Conservation (phyloP, 2,113 vertebrate species). For the Hippocampus mohnikei region DNA sequence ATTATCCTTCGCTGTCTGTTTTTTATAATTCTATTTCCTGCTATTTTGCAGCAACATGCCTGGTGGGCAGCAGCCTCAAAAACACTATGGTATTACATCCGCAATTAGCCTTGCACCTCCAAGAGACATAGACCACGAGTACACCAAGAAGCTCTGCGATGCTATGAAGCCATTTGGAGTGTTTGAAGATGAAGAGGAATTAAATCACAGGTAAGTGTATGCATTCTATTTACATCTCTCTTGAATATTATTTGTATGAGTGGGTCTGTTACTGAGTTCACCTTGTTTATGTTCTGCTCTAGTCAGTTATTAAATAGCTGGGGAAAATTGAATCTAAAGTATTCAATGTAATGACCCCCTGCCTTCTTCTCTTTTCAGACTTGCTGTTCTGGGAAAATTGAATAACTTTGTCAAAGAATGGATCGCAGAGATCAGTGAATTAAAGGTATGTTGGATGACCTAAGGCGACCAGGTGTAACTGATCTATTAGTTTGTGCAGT, state of each 20-base stretch:
- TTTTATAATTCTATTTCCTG: constrained; percentile 2
- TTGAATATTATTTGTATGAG: background rate
- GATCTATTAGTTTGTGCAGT: background rate
- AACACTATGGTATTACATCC: constrained; percentile 90
- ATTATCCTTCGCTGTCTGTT: background rate
- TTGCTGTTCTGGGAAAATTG: constrained; percentile 88
- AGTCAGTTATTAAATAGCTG: background rate
- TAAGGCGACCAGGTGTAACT: background rate
- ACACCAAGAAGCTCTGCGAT: constrained; percentile 88
- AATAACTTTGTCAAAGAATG: constrained; percentile 93
- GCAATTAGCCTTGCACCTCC: constrained; percentile 90
- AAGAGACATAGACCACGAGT: constrained; percentile 81
- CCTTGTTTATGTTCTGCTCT: background rate
- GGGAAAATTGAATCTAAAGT: background rate
- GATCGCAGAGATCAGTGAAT: constrained; percentile 90
- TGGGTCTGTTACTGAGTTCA: background rate
- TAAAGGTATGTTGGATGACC: constrained; percentile 78
- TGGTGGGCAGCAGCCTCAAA: constrained; percentile 81
- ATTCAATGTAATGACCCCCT: background rate
- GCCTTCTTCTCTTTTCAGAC: constrained; percentile 68
- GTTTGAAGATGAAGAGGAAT: constrained; percentile 91
- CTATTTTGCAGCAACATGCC: constrained; percentile 64
- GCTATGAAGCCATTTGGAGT: constrained; percentile 93
- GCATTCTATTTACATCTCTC: background rate
- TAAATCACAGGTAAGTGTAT: constrained; percentile 84